Percentiles rank a stretch among this genome's conserved stretches.
Evolutionary conservation across 1,140 invertebrate genomes (phyloP).

Genomic region (Plodia interpunctella): DNA sequence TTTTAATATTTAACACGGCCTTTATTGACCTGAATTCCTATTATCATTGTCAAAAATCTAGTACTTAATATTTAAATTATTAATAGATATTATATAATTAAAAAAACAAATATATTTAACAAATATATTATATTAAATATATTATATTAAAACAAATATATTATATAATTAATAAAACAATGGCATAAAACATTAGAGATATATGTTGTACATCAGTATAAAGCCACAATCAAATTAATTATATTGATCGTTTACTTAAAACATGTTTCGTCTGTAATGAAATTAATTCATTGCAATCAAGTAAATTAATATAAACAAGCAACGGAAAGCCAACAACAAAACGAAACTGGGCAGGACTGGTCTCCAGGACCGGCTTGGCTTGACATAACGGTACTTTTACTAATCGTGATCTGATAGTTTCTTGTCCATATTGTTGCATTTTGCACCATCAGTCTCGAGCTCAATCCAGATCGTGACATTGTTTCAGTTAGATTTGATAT

Average conservation of each 20-base stretch:
- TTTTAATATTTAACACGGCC: too few species aligned
- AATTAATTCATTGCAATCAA: neutral
- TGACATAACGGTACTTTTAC: neutral
- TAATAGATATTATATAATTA: too few species aligned
- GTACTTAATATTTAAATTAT: too few species aligned
- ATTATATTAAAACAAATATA: too few species aligned
- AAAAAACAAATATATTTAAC: too few species aligned
- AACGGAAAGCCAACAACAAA: neutral
- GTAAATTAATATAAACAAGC: conserved; percentile 2
- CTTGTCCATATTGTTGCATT: conserved; percentile 7
- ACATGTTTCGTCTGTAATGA: neutral
- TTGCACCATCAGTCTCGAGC: conserved; percentile 1
- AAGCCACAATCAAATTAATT: neutral
- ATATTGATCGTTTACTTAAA: neutral
- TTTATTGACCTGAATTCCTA: too few species aligned
- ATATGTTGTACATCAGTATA: neutral
- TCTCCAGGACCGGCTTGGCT: neutral
- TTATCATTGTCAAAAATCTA: too few species aligned
- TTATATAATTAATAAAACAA: too few species aligned
- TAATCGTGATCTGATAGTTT: conserved; percentile 4
- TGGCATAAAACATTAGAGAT: too few species aligned
- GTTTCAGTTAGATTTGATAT: neutral
- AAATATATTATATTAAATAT: too few species aligned
- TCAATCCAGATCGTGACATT: conserved; percentile 5
- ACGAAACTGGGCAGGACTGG: neutral